Conservation (phyloP, 1,140 invertebrate genomes). For the Drosophila kurseongensis region DNA sequence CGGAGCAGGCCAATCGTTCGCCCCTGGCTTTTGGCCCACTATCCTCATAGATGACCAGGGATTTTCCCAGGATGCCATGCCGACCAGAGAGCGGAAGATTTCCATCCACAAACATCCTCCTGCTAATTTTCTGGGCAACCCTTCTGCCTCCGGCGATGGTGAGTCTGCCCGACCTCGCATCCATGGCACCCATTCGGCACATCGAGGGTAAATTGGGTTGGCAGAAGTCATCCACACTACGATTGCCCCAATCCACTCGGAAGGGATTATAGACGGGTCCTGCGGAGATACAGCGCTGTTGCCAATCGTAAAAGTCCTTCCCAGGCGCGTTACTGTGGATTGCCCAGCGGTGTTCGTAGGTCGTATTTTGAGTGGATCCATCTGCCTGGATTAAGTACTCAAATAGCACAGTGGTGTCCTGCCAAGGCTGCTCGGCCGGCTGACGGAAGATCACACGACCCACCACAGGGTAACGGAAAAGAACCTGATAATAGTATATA, state of each 20-base stretch:
- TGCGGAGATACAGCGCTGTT: slow-evolving; percentile 91
- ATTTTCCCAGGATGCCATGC: slow-evolving; percentile 91
- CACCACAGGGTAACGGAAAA: slow-evolving; percentile 94
- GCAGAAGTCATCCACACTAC: slow-evolving; percentile 86
- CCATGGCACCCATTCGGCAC: slow-evolving; percentile 89
- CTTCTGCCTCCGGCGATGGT: slow-evolving; percentile 90
- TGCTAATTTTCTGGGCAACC: slow-evolving; percentile 88
- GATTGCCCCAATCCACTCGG: slow-evolving; percentile 87
- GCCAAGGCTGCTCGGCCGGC: slow-evolving; percentile 90
- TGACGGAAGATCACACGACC: slow-evolving; percentile 95
- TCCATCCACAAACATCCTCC: slow-evolving; percentile 91
- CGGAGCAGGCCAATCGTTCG: slow-evolving; percentile 94
- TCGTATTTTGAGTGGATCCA: slow-evolving; percentile 92
- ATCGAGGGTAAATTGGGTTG: slow-evolving; percentile 85
- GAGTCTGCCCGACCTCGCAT: slow-evolving; percentile 89
- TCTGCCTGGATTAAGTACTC: slow-evolving; percentile 94
- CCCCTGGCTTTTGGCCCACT: slow-evolving; percentile 93
- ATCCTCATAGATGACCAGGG: slow-evolving; percentile 95
- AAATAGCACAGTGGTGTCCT: slow-evolving; percentile 91
- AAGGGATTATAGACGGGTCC: slow-evolving; percentile 93
- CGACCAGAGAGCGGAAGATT: slow-evolving; percentile 91
- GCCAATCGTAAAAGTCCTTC: slow-evolving; percentile 97
- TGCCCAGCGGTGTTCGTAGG: slow-evolving; percentile 90
- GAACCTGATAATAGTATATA: slow-evolving; percentile 80
- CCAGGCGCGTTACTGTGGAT: slow-evolving; percentile 87